Conservation (phyloP, 2,797 vertebrate genomes). For the Rousettus madagascariensis region DNA sequence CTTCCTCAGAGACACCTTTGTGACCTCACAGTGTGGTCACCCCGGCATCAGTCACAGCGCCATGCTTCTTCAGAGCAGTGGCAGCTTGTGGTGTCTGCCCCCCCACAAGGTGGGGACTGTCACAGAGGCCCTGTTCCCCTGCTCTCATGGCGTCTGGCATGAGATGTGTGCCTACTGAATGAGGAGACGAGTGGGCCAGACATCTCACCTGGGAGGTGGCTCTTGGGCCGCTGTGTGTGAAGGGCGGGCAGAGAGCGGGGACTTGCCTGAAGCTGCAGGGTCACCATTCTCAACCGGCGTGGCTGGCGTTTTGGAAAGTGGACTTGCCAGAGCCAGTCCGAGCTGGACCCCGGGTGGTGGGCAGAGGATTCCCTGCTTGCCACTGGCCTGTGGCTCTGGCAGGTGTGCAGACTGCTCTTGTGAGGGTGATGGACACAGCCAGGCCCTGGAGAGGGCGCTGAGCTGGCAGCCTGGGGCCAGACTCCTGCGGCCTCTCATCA, state of each 20-base stretch:
- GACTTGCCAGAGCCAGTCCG: not conserved
- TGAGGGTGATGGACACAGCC: not conserved
- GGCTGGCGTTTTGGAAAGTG: not conserved
- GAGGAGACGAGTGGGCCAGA: not conserved
- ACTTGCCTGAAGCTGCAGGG: not conserved
- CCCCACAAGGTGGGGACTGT: not conserved
- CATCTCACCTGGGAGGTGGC: not conserved
- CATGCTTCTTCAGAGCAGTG: too few relatives aligned
- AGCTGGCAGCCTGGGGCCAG: not conserved
- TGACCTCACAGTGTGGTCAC: rapidly evolving
- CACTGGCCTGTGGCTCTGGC: too few relatives aligned
- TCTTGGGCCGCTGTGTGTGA: too few relatives aligned
- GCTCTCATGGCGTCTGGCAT: not conserved
- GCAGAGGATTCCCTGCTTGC: not conserved
- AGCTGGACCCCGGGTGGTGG: not conserved
- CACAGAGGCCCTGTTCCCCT: rapidly evolving
- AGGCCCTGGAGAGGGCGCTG: not conserved
- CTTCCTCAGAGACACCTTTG: not conserved
- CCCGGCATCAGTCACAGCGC: rapidly evolving
- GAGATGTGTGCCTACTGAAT: too few relatives aligned
- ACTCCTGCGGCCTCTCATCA: not conserved
- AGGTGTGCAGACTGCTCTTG: not conserved
- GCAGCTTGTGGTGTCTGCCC: not conserved
- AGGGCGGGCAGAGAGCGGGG: not conserved
- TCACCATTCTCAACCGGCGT: rapidly evolving